Conservation (phyloP, 2,888 invertebrate genomes). For the Kryphioiulus occultus region DNA sequence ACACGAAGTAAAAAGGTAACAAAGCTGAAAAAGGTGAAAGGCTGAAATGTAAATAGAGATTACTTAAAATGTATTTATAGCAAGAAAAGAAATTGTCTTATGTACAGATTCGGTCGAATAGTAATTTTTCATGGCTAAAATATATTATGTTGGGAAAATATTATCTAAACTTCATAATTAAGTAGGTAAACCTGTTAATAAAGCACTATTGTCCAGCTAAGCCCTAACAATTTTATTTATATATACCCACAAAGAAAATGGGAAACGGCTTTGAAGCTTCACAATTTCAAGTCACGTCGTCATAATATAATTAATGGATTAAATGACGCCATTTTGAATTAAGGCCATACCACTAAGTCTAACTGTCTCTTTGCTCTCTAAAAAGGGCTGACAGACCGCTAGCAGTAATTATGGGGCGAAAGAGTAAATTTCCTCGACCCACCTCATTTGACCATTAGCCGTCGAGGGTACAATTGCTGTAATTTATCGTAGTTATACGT, state of each 20-base stretch:
- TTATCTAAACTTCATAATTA: background rate
- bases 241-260: background rate
- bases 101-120: conserved; percentile 11
- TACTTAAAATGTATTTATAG: conserved; percentile 18
- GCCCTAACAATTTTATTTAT: background rate
- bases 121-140: conserved; percentile 7
- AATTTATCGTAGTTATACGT: background rate
- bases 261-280: background rate
- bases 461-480: background rate
- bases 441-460: background rate
- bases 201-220: conserved; percentile 35
- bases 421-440: background rate
- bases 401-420: conserved; percentile 9
- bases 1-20: conserved; percentile 1
- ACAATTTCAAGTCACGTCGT: background rate
- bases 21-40: background rate
- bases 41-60: background rate
- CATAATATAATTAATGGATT: background rate
- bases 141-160: conserved; percentile 25
- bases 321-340: conserved; percentile 25
- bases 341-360: background rate
- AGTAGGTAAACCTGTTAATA: background rate
- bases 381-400: background rate
- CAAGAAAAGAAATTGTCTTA: background rate
- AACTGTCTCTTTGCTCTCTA: background rate